Base-by-base conservation (phyloP, 2,888 invertebrate genomes). In the Gerris lacustris region DNA sequence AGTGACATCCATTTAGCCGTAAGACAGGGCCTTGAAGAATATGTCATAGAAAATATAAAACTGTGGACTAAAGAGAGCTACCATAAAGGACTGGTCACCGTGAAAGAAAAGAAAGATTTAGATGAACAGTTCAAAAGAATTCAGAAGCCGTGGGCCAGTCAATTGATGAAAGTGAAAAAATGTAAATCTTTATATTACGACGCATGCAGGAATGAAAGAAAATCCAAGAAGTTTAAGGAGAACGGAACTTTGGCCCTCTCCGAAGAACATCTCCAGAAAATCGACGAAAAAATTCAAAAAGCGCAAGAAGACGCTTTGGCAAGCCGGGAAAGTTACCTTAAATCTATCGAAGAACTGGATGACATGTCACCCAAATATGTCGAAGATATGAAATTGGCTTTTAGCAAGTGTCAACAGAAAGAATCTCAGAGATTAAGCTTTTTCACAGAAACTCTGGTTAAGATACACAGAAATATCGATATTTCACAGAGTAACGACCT, bases 381-480 rank as follows among this genome's bases (percentile, higher is more conserved):
- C 31, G 31, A 18, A 17, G 64, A 64, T 2, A n/a, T 64, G 64
- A 64, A 64, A 64, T n/a, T 9, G 15, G 18, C 31, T n/a, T 64
- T 64, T 64, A 31, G 17, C 5, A 64, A 17, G 31, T 64, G 64
- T 31, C 64, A 64, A 31, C 7, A 2, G 7, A 64, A 64, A 64
- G 64, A 64, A 64, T 9, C 18, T 64, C 64, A 64, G 7, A 64
- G 64, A 64, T 31, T 64, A 18, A n/a, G 17, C 7, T 64, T 64
- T 64, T 64, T 64, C 18, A 64, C 17, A 31, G 64, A 64, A 64
- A n/a, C 64, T n/a, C 18, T 64, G 11, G 17, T 64, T 64, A n/a
- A 64, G 17, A 64, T 64, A n/a, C 31, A n/a, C 9, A 64, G 17
- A 64, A 64, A 9, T 18, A n/a, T 64, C 7, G 18, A 64, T 64